Base-by-base conservation (phyloP, 2,797 vertebrate species). In the Podargus strigoides region DNA sequence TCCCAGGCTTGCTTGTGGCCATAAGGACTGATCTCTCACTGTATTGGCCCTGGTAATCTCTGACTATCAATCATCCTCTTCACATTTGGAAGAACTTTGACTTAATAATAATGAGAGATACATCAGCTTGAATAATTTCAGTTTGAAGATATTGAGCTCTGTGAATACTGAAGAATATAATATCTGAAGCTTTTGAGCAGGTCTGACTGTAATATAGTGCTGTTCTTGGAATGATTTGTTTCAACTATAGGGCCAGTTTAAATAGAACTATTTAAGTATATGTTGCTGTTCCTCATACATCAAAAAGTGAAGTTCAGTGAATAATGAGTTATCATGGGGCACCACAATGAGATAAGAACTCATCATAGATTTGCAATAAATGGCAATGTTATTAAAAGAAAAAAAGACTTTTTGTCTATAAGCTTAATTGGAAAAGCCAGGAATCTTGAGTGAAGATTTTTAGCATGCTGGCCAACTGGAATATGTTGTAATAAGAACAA, bases 221-320 rank as follows among this genome's bases (percentile, higher is more conserved):
- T 93, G 77, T 89, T 96, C 90, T 87, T 95, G 87, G 80, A 94
- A 87, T 96, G 93, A 96, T 95, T 97, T 87, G 76, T 97, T 97
- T 97, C 81, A 94, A 84, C 85, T 90, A 44, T 42, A 90, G 82
- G 80, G 30, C 67, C 85, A 70, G 78, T 96, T 97, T 94, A 90
- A 97, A 97, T 95, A 79, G 95, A 96, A 87, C 87, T 93, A 50
- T 93, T 96, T 93, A 95, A 96, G 55, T 94, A 10, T 89, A 58
- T 94, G 85, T 95, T 97, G 88, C 85, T 91, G 72, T 90, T 96
- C 90, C 72, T 97, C 91, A 87, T 78, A 87, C 67, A 91, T 97
- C 92, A 97, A 92, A 94, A 93, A 93, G 74, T 55, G 93, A 91
- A 94, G 90, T 87, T 96, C 92, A 85, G 36, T 79, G 92, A 97